phyloP scores from a whole-genome alignment of 2,113 vertebrate species.

The Perca fluviatilis region DNA sequence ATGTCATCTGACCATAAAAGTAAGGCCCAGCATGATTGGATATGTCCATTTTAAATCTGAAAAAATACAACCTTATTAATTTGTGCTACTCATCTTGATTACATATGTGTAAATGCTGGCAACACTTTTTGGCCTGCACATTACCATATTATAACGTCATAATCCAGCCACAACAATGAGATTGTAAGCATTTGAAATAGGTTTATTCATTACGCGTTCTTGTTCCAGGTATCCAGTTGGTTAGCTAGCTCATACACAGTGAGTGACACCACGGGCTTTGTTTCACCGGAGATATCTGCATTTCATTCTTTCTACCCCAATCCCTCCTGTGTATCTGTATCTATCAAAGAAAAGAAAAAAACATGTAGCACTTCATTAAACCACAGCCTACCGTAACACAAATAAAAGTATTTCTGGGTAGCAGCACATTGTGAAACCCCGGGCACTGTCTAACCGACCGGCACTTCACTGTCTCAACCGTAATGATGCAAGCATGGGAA shows the following conservation, averaged over 20 bases:
- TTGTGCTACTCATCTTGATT: too few relatives aligned
- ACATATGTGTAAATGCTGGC: neutral
- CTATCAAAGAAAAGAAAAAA: neutral
- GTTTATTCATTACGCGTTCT: neutral
- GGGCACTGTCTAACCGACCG: neutral
- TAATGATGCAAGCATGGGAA: slow-evolving; percentile 52
- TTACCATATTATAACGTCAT: neutral
- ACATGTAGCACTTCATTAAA: slow-evolving; percentile 3
- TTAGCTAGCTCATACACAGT: too few relatives aligned
- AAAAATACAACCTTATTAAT: neutral
- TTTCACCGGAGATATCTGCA: neutral
- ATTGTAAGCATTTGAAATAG: neutral
- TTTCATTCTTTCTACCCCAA: neutral
- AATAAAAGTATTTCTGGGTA: neutral
- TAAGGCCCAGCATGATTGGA: neutral
- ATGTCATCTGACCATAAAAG: neutral
- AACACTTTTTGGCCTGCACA: neutral
- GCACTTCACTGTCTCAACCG: neutral
- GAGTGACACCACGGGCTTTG: neutral
- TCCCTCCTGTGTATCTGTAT: slow-evolving; percentile 1
- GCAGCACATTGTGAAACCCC: neutral
- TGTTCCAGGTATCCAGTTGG: neutral
- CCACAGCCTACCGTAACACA: neutral
- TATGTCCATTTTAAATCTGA: neutral
- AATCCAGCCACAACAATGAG: neutral